Percentiles rank a stretch among this genome's conserved stretches.
These are phyloP conservation scores for Synodontis membranacea DNA, from an alignment of 2,113 vertebrate genomes.

Conservation along the genomic window DNA sequence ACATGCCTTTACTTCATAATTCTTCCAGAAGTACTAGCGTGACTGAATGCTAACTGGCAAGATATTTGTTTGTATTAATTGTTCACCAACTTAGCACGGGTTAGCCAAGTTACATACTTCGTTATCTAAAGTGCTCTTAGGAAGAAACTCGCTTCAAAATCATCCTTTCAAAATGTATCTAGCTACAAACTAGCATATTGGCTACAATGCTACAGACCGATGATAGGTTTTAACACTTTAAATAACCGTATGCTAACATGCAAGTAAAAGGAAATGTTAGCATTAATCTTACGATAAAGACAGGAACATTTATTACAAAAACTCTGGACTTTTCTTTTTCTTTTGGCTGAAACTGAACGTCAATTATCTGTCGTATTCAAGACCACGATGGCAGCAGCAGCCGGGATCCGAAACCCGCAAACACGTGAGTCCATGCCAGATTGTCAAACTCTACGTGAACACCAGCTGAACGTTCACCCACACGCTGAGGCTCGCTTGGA, in stretches of 20 bases:
- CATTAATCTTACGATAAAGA: not conserved
- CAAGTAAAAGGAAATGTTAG: not conserved
- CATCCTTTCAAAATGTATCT: not conserved
- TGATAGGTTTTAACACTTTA: too few species aligned
- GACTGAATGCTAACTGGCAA: not conserved
- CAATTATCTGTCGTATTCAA: not conserved
- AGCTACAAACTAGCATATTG: not conserved
- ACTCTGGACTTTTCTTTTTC: not conserved
- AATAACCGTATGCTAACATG: not conserved
- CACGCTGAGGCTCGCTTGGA: not conserved
- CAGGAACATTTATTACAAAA: not conserved
- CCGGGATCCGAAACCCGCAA: not conserved
- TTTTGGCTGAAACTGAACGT: not conserved
- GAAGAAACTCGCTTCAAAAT: not conserved
- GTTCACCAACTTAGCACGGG: not conserved
- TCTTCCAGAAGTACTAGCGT: not conserved
- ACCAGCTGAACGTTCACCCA: conserved; percentile 20
- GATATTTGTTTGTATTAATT: too few species aligned
- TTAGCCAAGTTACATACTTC: not conserved
- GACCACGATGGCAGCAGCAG: conserved; percentile 18
- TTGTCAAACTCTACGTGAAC: not conserved
- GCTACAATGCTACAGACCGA: too few species aligned
- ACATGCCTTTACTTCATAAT: not conserved
- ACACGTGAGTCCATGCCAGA: not conserved
- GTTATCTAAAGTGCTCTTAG: not conserved